Percentiles rank a stretch among this genome's conserved stretches.
phyloP scores from a whole-genome alignment of 2,797 vertebrate genomes.

The Sparidentex hasta region DNA sequence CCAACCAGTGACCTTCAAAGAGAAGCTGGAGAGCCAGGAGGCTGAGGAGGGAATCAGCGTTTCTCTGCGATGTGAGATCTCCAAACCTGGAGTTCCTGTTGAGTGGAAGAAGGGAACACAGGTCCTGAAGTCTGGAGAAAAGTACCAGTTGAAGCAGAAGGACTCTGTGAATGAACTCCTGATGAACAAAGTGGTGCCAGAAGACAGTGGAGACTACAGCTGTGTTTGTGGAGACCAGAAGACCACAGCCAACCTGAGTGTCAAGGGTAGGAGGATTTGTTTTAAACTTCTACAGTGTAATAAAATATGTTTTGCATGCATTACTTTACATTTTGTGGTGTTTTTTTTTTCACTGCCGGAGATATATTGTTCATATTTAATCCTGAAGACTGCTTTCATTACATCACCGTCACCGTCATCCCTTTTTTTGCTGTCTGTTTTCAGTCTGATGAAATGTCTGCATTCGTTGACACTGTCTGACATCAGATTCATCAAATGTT shows the following conservation, averaged over 20 bases:
- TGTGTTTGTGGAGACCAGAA: constrained; percentile 75
- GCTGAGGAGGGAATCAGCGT: constrained; percentile 69
- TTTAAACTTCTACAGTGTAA: constrained; percentile 8
- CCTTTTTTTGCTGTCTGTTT: constrained; percentile 12
- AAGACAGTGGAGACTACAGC: constrained; percentile 73
- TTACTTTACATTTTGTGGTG: neutral
- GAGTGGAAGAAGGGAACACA: constrained; percentile 83
- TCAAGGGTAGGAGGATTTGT: constrained; percentile 69
- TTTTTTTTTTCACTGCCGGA: neutral
- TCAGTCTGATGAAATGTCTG: constrained; percentile 8
- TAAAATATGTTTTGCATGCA: constrained; percentile 6
- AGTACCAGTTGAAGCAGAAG: constrained; percentile 81
- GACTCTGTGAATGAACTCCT: constrained; percentile 77
- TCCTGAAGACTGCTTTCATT: neutral
- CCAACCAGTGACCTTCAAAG: constrained; percentile 80
- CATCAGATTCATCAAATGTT: neutral
- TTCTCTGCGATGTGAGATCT: constrained; percentile 70
- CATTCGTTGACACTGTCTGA: neutral
- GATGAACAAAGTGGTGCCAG: constrained; percentile 69
- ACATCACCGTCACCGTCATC: neutral
- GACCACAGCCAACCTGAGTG: constrained; percentile 39
- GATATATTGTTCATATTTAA: neutral
- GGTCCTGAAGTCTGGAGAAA: constrained; percentile 78
- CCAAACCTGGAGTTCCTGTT: constrained; percentile 62
- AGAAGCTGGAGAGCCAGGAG: constrained; percentile 76